Percentiles rank a stretch among this genome's conserved stretches.
Evolutionary conservation across 2,113 vertebrate genomes (phyloP).

Genomic region (Erythrolamprus reginae): DNA sequence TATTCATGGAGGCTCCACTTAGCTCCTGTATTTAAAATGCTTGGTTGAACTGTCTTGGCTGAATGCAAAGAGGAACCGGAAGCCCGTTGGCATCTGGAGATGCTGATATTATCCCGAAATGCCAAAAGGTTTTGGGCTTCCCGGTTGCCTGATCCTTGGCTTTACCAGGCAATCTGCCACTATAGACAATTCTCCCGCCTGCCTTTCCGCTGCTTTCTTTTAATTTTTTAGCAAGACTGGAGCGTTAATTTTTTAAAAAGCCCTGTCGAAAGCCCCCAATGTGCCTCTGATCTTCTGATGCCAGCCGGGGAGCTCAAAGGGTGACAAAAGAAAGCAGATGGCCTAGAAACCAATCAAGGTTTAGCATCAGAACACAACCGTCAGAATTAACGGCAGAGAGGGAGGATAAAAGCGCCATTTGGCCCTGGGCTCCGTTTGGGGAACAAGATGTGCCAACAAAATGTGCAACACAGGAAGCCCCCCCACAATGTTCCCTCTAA

Average conservation of each 20-base stretch:
- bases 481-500: too few species aligned
- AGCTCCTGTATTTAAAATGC: neutral
- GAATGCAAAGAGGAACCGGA: neutral
- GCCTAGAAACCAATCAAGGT: neutral
- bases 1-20: neutral
- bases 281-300: neutral
- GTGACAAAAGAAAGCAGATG: neutral
- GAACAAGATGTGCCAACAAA: neutral
- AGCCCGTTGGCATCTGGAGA: constrained; percentile 15
- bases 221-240: constrained; percentile 23
- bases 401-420: neutral
- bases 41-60: neutral
- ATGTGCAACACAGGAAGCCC: neutral
- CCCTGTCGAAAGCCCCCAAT: neutral
- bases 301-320: neutral
- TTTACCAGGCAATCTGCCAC: constrained; percentile 24
- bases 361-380: neutral
- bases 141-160: neutral
- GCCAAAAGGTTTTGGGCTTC: neutral
- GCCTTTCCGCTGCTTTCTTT: neutral
- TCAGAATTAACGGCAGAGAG: neutral
- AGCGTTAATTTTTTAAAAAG: constrained; percentile 47
- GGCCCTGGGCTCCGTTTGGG: neutral
- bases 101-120: constrained; percentile 3
- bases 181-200: constrained; percentile 27